phyloP scores from a whole-genome alignment of 2,113 vertebrate genomes.

The Tautogolabrus adspersus region DNA sequence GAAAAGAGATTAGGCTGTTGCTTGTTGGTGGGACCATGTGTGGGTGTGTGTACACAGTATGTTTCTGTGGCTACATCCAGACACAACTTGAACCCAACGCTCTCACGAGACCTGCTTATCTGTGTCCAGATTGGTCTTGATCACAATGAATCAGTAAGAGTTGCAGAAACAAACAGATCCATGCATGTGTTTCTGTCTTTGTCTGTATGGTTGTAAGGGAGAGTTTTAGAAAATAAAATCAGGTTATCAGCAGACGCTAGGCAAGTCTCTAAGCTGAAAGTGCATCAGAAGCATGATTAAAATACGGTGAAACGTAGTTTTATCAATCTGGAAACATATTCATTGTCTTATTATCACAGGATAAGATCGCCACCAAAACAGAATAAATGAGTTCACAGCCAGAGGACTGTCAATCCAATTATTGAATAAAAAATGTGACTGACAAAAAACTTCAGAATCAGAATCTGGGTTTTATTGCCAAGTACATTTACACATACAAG shows the following conservation, averaged over 20 bases:
- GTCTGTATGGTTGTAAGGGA: conserved; percentile 36
- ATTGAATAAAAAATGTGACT: conserved; percentile 5
- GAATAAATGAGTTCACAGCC: conserved; percentile 52
- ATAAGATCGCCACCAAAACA: conserved; percentile 39
- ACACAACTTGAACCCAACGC: conserved; percentile 54
- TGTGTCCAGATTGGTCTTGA: conserved; percentile 40
- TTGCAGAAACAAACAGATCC: conserved; percentile 22
- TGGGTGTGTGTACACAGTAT: conserved; percentile 36
- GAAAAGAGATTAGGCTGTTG: conserved; percentile 6
- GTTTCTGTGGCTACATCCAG: conserved; percentile 34
- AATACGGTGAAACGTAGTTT: conserved; percentile 12
- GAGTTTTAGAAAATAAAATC: too few species aligned
- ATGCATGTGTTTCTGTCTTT: conserved; percentile 39
- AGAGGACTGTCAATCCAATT: conserved; percentile 20
- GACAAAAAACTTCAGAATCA: conserved; percentile 8
- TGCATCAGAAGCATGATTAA: conserved; percentile 2
- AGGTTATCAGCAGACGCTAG: too few species aligned
- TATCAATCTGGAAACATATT: conserved; percentile 7
- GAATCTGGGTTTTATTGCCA: too few species aligned
- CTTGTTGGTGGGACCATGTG: conserved; percentile 30
- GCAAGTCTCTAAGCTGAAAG: too few species aligned
- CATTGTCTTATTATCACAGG: conserved; percentile 39
- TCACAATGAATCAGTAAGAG: conserved; percentile 55
- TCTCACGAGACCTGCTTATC: conserved; percentile 26
- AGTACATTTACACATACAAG: too few species aligned